These are phyloP conservation scores for Lates calcarifer DNA, from an alignment of 2,113 vertebrate species.

Conservation along the genomic window DNA sequence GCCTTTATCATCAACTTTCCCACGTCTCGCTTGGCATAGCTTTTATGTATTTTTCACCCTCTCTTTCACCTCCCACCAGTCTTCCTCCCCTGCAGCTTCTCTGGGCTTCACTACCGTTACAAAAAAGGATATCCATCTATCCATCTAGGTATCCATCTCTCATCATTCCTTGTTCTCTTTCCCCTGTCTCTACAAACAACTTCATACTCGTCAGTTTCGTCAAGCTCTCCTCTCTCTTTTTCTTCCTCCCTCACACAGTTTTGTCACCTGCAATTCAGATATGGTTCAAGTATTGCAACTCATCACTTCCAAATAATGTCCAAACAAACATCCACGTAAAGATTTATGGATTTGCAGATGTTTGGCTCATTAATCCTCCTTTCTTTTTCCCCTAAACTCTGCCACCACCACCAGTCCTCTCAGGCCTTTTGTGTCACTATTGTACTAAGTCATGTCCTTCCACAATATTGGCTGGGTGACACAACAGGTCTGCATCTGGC, in stretches of 20 bases:
- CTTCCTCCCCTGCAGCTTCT: not conserved
- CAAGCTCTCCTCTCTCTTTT: not conserved
- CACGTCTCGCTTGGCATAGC: conserved; percentile 29
- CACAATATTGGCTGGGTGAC: not conserved
- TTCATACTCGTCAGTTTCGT: not conserved
- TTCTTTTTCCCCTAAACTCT: not conserved
- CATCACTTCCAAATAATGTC: not conserved
- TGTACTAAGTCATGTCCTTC: not conserved
- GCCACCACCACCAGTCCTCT: not conserved
- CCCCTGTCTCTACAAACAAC: conserved; percentile 8
- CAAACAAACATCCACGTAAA: not conserved
- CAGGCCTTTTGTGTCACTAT: not conserved
- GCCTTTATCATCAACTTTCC: conserved; percentile 35
- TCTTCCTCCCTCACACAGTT: not conserved
- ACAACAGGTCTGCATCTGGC: not conserved
- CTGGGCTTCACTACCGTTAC: not conserved
- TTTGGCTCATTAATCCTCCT: conserved; percentile 1
- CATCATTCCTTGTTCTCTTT: conserved; percentile 4
- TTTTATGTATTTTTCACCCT: conserved; percentile 37
- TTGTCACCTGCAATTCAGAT: not conserved
- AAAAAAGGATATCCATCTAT: conserved; percentile 21
- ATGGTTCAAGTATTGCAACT: not conserved
- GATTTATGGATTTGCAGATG: not conserved
- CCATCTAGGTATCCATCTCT: conserved; percentile 5
- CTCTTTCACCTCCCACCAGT: conserved; percentile 26